Percentiles rank a stretch among this genome's conserved stretches.
phyloP scores from a whole-genome alignment of 1,140 invertebrate species.

The Trichoplusia ni region DNA sequence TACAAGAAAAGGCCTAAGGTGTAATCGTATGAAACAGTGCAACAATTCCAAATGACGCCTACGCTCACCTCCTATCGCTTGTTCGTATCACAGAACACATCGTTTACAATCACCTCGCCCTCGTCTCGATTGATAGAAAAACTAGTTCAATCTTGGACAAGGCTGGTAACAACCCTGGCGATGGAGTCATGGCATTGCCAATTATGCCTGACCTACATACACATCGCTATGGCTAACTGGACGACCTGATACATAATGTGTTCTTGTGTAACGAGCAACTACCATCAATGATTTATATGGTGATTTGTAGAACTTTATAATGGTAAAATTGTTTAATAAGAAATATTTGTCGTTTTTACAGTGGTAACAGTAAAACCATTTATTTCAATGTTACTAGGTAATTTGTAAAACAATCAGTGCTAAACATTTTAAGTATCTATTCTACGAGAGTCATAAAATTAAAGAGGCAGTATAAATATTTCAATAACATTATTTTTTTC shows the following conservation, averaged over 20 bases:
- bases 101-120: conserved; percentile 59
- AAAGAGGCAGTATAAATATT: not conserved
- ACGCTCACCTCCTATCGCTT: conserved; percentile 38
- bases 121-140: conserved; percentile 63
- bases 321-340: not conserved
- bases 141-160: conserved; percentile 71
- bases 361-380: too few species aligned
- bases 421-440: too few species aligned
- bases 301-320: not conserved
- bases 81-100: conserved; percentile 30
- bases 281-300: not conserved
- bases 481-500: not conserved
- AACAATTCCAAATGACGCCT: conserved; percentile 22
- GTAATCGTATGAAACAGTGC: not conserved
- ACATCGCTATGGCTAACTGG: conserved; percentile 29
- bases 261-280: not conserved
- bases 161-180: conserved; percentile 55
- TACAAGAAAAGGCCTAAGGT: not conserved
- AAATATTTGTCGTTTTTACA: too few species aligned
- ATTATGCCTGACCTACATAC: conserved; percentile 58
- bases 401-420: too few species aligned
- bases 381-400: too few species aligned
- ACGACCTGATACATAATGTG: conserved; percentile 23
- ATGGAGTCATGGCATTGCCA: conserved; percentile 54
- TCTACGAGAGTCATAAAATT: not conserved